phyloP scores from a whole-genome alignment of 2,113 vertebrate genomes.

The Prunella himalayana region DNA sequence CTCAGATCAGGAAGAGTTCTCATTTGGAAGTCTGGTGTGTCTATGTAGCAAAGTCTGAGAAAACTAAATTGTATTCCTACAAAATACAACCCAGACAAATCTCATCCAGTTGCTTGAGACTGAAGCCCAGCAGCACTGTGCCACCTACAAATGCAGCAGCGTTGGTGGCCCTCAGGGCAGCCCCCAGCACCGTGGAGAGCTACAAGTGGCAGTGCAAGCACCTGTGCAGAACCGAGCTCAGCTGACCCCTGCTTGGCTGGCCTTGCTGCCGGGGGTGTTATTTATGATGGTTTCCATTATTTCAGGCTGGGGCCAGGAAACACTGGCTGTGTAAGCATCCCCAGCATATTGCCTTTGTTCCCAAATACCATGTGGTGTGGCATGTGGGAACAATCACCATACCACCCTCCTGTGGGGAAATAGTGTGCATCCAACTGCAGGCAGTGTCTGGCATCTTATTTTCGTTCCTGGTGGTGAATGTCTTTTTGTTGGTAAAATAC shows the following conservation, averaged over 20 bases:
- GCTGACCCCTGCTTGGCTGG: background rate
- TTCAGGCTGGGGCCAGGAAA: background rate
- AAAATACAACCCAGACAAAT: background rate
- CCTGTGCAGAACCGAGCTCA: background rate
- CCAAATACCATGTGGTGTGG: background rate
- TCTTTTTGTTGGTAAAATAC: background rate
- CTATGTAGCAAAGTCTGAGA: background rate
- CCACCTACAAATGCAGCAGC: background rate
- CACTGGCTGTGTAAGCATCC: background rate
- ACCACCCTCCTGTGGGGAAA: background rate
- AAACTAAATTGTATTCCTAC: background rate
- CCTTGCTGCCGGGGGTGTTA: accelerated
- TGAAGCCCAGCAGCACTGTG: background rate
- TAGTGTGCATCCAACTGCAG: accelerated
- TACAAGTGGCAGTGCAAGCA: no score
- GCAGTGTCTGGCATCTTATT: background rate
- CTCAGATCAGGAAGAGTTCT: background rate
- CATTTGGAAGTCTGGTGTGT: background rate
- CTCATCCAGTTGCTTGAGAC: background rate
- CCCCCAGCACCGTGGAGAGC: background rate
- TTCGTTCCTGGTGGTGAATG: background rate
- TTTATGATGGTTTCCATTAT: background rate
- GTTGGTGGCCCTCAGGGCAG: background rate
- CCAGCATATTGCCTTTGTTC: background rate
- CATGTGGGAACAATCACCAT: background rate